Percentiles rank a stretch among this genome's conserved stretches.
Conservation (phyloP, 1,140 invertebrate species). For the Drosophila arizonae region DNA sequence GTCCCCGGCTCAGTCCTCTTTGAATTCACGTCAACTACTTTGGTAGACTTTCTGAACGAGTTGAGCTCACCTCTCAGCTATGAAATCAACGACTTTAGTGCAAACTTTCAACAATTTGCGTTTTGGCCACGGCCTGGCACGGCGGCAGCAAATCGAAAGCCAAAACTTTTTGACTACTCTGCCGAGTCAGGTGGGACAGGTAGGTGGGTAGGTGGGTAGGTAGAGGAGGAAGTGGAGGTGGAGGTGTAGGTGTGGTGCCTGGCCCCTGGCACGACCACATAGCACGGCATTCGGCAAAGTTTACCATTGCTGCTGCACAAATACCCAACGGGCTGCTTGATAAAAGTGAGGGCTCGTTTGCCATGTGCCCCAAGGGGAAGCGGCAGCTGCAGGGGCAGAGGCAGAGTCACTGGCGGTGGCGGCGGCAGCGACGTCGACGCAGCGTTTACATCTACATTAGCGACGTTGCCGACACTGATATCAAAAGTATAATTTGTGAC, state of each 20-base stretch:
- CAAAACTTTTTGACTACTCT: constrained; percentile 74
- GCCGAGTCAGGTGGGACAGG: constrained; percentile 53
- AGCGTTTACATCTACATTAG: constrained; percentile 78
- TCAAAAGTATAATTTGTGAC: constrained; percentile 29
- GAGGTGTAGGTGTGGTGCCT: constrained; percentile 8
- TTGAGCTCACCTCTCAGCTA: constrained; percentile 80
- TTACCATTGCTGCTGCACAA: constrained; percentile 76
- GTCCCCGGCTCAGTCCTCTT: constrained; percentile 33
- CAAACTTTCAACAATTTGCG: constrained; percentile 81
- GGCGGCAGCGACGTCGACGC: constrained; percentile 16
- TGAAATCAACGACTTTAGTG: constrained; percentile 81
- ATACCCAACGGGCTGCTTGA: constrained; percentile 78
- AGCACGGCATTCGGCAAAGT: constrained; percentile 54
- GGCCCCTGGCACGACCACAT: constrained; percentile 32
- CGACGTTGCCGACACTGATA: constrained; percentile 43
- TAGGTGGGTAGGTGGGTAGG: background rate
- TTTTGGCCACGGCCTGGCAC: constrained; percentile 79
- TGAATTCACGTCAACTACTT: constrained; percentile 77
- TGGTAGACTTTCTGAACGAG: constrained; percentile 79
- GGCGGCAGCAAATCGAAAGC: constrained; percentile 72
- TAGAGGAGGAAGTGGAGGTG: background rate
- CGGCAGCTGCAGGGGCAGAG: background rate
- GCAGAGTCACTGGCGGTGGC: background rate
- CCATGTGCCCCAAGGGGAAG: constrained; percentile 28
- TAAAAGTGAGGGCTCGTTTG: constrained; percentile 71